Conservation (phyloP, 2,797 vertebrate species). For the Phyllotis vaccarum region DNA sequence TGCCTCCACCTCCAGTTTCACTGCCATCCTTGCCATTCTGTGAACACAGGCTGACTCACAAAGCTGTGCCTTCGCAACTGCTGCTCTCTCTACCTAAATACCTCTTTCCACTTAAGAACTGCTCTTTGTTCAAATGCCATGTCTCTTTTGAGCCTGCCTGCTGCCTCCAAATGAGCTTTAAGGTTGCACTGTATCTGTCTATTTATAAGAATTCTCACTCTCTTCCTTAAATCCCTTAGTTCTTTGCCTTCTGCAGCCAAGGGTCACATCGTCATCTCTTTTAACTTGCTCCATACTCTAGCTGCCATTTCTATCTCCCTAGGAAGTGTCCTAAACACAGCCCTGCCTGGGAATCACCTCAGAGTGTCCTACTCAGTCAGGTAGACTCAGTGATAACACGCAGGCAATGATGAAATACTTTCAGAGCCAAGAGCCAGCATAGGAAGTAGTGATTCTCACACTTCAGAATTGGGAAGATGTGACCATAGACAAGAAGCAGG, state of each 20-base stretch:
- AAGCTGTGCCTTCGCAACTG: rapidly evolving
- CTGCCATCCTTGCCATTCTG: not conserved
- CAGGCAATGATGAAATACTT: not conserved
- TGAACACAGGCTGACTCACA: rapidly evolving
- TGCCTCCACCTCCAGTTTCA: rapidly evolving
- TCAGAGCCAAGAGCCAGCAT: not conserved
- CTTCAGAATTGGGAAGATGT: not conserved
- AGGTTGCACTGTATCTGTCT: not conserved
- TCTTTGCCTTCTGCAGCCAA: not conserved
- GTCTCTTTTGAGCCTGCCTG: not conserved
- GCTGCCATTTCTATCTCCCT: not conserved
- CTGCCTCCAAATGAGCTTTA: not conserved
- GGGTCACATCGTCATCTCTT: not conserved
- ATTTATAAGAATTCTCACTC: not conserved
- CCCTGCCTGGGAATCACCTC: not conserved
- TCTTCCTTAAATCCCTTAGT: not conserved
- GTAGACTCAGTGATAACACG: rapidly evolving
- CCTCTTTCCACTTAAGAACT: not conserved
- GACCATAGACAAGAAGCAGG: not conserved
- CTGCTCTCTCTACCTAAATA: rapidly evolving
- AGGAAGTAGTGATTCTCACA: not conserved
- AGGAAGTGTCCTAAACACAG: not conserved
- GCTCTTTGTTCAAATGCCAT: not conserved
- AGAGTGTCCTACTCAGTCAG: not conserved
- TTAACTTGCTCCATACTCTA: not conserved